These are phyloP conservation scores for Kryphioiulus occultus DNA, from an alignment of 2,888 invertebrate species.

Conservation along the genomic window DNA sequence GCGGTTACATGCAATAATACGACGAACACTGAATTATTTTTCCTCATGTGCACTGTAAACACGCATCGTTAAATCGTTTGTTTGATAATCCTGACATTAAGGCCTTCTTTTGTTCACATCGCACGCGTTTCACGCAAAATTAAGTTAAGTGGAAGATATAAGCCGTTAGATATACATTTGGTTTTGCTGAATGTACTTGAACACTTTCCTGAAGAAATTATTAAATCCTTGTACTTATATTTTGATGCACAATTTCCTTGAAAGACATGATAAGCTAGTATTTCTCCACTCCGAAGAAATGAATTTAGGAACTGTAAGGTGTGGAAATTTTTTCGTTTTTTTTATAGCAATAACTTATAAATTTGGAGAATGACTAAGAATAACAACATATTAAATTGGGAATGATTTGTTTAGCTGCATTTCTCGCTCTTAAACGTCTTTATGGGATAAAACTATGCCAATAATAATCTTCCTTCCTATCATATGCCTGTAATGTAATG, in stretches of 20 bases:
- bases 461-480: too few species aligned
- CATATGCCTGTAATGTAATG: too few species aligned
- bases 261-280: neutral
- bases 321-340: too few species aligned
- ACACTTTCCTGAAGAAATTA: neutral
- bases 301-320: neutral
- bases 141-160: neutral
- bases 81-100: slow-evolving; percentile 22
- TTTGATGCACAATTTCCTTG: neutral
- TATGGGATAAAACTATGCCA: too few species aligned
- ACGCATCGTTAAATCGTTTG: neutral
- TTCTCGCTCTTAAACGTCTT: too few species aligned
- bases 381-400: too few species aligned
- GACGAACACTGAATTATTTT: slow-evolving; percentile 7
- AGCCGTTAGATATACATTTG: neutral
- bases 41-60: neutral
- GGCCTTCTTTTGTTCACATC: neutral
- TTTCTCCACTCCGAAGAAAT: neutral
- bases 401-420: too few species aligned
- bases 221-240: too few species aligned
- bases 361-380: neutral
- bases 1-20: neutral
- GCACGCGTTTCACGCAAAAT: neutral
- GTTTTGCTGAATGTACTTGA: neutral
- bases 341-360: neutral